Evolutionary conservation across 2,888 invertebrate genomes (phyloP), one percentile per base, ranked within the genome.

Genomic region (Pseudoips prasinana): DNA sequence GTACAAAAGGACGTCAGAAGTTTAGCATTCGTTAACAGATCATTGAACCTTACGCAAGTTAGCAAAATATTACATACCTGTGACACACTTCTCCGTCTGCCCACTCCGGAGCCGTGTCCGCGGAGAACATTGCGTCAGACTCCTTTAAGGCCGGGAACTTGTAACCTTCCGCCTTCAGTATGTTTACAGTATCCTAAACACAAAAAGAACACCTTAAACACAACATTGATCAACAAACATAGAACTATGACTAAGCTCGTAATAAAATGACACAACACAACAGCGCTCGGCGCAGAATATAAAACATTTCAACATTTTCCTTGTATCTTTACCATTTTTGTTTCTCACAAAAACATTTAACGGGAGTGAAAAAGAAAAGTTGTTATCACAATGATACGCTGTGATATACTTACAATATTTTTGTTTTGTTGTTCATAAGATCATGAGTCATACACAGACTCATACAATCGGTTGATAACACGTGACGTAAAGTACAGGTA

Each of bases 101-200:
- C 99, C 99, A 99, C 67, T 97, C 96, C 0, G 99, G 99, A 7
- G 99, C 99, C 10, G 95, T 95, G 73, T 99, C 98, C 2, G 99
- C 96, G 35, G 94, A 93, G 80, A 99, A 99, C 99, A 99, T 99
- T 22, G 99, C 99, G 84, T 99, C 99, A 36, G 98, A 96, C 84
- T 99, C 99, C 69, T 96, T 95, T 32, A 98, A 80, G 20, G 92
- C 90, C 0, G 98, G 98, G 73, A 99, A 98, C 56, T 94, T 94
- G 77, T 93, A 94, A 19, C 98, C 98, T 90, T 98, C 98, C 25
- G 96, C 92, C 86, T 98, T 99, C 90, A 99, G 92, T 56, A 97
- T 93, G 66, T 95, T 96, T 84, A 98, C 94, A 1, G 96, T 96
- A 75, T 99, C 99, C 94, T 97, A 78, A 43, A 58, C 68, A 65